phyloP scores from a whole-genome alignment of 2,797 vertebrate genomes.

The Eutrigla gurnardus region DNA sequence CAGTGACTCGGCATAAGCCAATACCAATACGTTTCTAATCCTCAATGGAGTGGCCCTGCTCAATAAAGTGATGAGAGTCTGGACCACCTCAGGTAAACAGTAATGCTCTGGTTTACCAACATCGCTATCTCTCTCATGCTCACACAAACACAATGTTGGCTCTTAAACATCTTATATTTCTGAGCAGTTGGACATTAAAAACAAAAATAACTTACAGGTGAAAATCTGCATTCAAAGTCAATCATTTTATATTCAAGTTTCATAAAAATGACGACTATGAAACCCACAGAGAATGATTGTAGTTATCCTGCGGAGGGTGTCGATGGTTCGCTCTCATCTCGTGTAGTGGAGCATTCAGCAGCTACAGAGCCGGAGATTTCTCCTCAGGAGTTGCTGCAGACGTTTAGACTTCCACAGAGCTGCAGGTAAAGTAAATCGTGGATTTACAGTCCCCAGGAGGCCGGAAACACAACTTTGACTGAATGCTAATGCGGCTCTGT shows the following conservation, averaged over 20 bases:
- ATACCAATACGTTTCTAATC: constrained; percentile 55
- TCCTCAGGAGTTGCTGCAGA: background rate
- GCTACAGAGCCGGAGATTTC: background rate
- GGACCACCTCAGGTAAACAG: constrained; percentile 15
- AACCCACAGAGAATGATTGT: background rate
- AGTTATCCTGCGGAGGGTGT: background rate
- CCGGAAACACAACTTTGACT: constrained; percentile 8
- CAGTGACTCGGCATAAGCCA: constrained; percentile 50
- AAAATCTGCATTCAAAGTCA: background rate
- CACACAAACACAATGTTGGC: background rate
- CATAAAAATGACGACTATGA: background rate
- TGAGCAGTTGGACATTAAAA: too few species aligned
- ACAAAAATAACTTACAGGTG: background rate
- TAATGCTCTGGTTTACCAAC: background rate
- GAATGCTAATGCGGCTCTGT: constrained; percentile 7
- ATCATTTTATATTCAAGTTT: background rate
- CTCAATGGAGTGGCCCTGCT: constrained; percentile 40
- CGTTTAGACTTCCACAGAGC: background rate
- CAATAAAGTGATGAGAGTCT: constrained; percentile 33
- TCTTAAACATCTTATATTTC: background rate
- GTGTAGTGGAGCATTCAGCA: background rate
- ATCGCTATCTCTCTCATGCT: background rate
- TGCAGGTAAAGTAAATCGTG: background rate
- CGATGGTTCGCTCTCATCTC: background rate
- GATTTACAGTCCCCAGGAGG: background rate